Conservation (phyloP, 2,888 invertebrate species). For the Geophilus truncorum region DNA sequence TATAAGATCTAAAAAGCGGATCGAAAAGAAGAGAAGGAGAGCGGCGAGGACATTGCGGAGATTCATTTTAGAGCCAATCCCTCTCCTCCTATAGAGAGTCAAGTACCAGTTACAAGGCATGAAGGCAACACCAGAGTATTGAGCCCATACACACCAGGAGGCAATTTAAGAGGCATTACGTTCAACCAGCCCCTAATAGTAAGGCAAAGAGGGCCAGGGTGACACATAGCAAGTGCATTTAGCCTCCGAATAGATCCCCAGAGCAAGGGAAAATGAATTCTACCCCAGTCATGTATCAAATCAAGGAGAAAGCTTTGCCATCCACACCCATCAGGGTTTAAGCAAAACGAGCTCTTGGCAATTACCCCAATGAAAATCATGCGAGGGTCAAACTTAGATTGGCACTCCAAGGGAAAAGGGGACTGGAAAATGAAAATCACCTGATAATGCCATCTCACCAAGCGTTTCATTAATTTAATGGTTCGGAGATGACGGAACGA, state of each 20-base stretch:
- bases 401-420: background rate
- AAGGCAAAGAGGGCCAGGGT: constrained; percentile 7
- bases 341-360: background rate
- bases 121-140: background rate
- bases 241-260: background rate
- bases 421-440: background rate
- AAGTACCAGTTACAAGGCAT: background rate
- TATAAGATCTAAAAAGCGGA: background rate
- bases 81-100: background rate
- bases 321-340: background rate
- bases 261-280: background rate
- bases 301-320: background rate
- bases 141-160: constrained; percentile 20
- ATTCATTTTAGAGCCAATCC: constrained; percentile 8
- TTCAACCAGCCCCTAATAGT: constrained; percentile 9
- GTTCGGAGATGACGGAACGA: background rate
- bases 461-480: constrained; percentile 10
- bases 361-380: background rate
- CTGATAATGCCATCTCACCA: background rate
- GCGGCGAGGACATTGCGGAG: background rate
- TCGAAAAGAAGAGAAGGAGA: background rate
- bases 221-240: background rate
- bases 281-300: background rate
- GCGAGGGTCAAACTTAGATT: background rate
- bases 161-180: constrained; percentile 12